Percentiles rank a stretch among this genome's conserved stretches.
These are phyloP conservation scores for Cephus sareptanus DNA, from an alignment of 2,888 invertebrate species.

Conservation along the genomic window DNA sequence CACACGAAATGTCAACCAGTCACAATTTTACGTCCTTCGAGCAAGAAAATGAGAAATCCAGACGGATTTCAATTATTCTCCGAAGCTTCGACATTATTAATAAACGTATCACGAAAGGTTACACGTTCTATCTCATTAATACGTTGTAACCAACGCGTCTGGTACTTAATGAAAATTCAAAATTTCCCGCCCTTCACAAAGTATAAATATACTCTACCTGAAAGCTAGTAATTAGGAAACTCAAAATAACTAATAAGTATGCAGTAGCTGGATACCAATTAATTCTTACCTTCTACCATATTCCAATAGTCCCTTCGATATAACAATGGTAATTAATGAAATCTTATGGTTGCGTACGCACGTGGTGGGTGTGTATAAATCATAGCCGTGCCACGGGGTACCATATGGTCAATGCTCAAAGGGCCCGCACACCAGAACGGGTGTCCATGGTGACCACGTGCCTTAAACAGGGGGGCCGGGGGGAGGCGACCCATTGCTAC, in stretches of 20 bases:
- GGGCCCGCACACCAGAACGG: slow-evolving; percentile 30
- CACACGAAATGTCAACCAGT: slow-evolving; percentile 44
- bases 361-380: slow-evolving; percentile 45
- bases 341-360: slow-evolving; percentile 44
- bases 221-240: no score
- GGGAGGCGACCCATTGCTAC: slow-evolving; percentile 7
- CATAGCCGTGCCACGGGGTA: slow-evolving; percentile 38
- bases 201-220: no score
- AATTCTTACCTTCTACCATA: slow-evolving; percentile 12
- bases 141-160: no score
- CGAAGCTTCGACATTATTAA: no score
- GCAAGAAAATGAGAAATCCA: no score
- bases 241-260: no score
- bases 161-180: no score
- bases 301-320: not conserved
- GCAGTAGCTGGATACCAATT: slow-evolving; percentile 15
- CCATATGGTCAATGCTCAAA: slow-evolving; percentile 54
- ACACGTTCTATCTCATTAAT: no score
- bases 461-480: slow-evolving; percentile 12
- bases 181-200: no score
- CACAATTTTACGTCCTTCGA: no score
- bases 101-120: no score
- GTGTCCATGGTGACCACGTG: slow-evolving; percentile 40
- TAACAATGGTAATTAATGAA: slow-evolving; percentile 48
- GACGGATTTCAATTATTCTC: no score